Evolutionary conservation across 2,888 invertebrate species (phyloP).

Genomic region (Pterostichus niger): DNA sequence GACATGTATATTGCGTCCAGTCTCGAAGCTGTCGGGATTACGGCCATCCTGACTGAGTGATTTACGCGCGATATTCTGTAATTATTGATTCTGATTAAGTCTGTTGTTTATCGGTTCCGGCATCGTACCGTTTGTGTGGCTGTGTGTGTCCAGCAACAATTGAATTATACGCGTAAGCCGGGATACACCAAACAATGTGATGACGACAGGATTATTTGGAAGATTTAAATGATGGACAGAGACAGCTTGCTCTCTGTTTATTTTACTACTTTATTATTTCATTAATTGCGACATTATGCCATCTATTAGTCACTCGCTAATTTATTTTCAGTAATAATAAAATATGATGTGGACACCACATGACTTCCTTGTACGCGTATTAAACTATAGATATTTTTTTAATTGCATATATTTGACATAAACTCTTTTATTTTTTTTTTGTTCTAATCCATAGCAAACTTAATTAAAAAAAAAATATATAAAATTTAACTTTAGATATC

Average conservation of each 20-base stretch:
- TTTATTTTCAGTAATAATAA: neutral
- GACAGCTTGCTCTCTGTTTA: neutral
- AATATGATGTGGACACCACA: too few species aligned
- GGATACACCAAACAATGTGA: conserved; percentile 53
- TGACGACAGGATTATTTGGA: conserved; percentile 40
- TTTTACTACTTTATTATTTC: neutral
- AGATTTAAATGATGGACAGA: conserved; percentile 22
- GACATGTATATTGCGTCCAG: conserved; percentile 64
- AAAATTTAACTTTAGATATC: too few species aligned
- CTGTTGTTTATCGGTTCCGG: conserved; percentile 64
- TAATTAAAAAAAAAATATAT: too few species aligned
- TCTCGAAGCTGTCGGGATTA: conserved; percentile 63
- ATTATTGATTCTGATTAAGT: conserved; percentile 67
- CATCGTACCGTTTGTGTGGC: conserved; percentile 30
- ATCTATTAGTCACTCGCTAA: neutral
- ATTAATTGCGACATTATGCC: too few species aligned
- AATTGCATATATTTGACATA: too few species aligned
- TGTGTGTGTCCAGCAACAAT: conserved; percentile 51
- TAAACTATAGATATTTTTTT: too few species aligned
- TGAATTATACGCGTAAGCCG: conserved; percentile 63
- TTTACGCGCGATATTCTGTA: conserved; percentile 66
- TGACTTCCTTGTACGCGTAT: too few species aligned
- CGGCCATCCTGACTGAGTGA: conserved; percentile 58
- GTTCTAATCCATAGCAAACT: too few species aligned
- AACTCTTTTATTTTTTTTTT: too few species aligned